Evolutionary conservation across 2,113 vertebrate species (phyloP).

Genomic region (Nyctereutes procyonoides): DNA sequence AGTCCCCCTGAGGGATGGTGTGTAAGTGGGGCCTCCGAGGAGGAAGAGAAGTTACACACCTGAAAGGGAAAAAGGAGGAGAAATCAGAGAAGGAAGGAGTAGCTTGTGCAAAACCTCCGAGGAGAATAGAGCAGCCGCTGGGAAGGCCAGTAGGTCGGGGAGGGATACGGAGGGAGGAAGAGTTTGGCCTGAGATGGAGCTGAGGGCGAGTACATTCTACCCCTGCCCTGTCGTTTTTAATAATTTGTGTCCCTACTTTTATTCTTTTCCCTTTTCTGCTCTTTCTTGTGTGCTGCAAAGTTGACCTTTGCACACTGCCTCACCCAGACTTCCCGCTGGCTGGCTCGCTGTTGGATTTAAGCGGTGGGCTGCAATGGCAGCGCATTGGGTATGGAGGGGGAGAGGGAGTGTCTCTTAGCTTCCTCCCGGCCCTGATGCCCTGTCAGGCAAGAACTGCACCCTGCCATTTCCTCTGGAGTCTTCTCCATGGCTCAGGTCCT

Average conservation of each 20-base stretch:
- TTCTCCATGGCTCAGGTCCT: neutral
- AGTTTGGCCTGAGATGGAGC: neutral
- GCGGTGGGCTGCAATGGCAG: neutral
- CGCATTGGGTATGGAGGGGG: neutral
- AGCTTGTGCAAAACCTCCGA: neutral
- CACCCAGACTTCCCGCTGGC: neutral
- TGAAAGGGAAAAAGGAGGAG: neutral
- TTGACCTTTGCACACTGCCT: neutral
- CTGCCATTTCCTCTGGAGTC: neutral
- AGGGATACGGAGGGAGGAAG: neutral
- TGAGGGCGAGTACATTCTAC: neutral
- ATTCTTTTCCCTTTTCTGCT: neutral
- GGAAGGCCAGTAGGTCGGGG: neutral
- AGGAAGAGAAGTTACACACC: neutral
- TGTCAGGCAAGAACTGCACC: neutral
- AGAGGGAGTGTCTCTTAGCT: neutral
- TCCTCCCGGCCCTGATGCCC: neutral
- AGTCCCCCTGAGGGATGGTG: neutral
- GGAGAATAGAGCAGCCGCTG: neutral
- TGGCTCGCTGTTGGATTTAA: neutral
- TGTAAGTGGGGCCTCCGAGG: neutral
- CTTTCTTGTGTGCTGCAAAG: neutral
- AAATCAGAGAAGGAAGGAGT: neutral
- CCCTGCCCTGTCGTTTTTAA: neutral
- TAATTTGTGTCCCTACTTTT: neutral